A percentile compares a stretch with the other conserved stretches of the same genome.
Conservation (phyloP, 2,113 vertebrate genomes). For the Corythoichthys intestinalis region DNA sequence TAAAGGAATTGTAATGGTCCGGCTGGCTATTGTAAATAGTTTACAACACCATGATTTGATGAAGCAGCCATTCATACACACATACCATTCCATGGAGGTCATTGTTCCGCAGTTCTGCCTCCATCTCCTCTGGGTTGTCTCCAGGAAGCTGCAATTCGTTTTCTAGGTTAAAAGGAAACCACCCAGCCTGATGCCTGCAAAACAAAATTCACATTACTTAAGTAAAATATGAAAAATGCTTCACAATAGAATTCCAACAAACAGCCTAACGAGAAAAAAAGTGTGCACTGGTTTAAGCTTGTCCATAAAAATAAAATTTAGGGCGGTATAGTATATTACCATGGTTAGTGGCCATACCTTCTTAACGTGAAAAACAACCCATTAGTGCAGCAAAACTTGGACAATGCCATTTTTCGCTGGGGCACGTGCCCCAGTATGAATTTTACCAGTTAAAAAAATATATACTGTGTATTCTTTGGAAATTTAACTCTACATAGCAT, state of each 20-base stretch:
- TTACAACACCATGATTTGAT: not conserved
- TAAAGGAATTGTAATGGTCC: too few relatives aligned
- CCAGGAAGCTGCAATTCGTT: conserved; percentile 79
- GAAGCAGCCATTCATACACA: not conserved
- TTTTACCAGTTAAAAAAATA: too few relatives aligned
- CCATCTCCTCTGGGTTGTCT: conserved; percentile 77
- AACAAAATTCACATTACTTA: not conserved
- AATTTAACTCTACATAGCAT: too few relatives aligned
- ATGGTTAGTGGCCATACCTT: too few relatives aligned
- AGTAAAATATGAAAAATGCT: not conserved
- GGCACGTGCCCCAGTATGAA: too few relatives aligned
- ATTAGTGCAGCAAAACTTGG: too few relatives aligned
- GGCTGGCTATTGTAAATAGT: not conserved
- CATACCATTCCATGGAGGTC: conserved; percentile 87
- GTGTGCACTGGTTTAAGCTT: too few relatives aligned
- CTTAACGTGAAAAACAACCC: too few relatives aligned
- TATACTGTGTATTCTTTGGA: too few relatives aligned
- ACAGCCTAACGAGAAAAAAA: not conserved
- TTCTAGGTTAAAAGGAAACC: conserved; percentile 93
- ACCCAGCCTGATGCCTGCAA: conserved; percentile 89
- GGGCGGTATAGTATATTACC: too few relatives aligned
- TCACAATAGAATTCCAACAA: not conserved
- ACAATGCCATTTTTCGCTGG: too few relatives aligned
- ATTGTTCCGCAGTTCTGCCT: conserved; percentile 74
- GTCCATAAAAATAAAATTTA: not conserved